Percentiles rank a stretch among this genome's conserved stretches.
phyloP scores from a whole-genome alignment of 2,888 invertebrate genomes.

The Dynastes hyllus region DNA sequence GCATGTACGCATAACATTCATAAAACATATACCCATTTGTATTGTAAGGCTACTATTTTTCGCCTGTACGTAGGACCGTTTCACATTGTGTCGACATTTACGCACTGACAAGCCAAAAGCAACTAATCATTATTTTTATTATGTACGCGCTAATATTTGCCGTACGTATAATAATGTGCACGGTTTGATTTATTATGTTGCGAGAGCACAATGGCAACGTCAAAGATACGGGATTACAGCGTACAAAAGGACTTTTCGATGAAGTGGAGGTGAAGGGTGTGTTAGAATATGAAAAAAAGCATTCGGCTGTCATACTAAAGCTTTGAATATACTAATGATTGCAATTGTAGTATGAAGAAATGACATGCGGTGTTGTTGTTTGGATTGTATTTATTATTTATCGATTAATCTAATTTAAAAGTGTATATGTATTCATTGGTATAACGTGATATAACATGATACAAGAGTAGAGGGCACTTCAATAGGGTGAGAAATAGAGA shows the following conservation, averaged over 20 bases:
- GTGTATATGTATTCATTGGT: background rate
- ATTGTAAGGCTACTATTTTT: constrained; percentile 35
- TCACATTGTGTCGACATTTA: constrained; percentile 50
- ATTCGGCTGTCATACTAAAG: constrained; percentile 22
- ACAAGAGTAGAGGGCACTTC: no score
- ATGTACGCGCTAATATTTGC: constrained; percentile 52
- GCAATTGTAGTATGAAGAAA: constrained; percentile 5
- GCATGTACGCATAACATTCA: constrained; percentile 5
- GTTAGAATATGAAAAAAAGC: constrained; percentile 24
- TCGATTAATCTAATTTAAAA: constrained; percentile 23
- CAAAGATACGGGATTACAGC: constrained; percentile 27
- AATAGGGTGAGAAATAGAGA: no score
- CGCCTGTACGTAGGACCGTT: constrained; percentile 28
- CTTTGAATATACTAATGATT: constrained; percentile 35
- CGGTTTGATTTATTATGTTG: constrained; percentile 48
- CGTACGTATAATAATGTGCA: constrained; percentile 28
- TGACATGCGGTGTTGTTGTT: constrained; percentile 4
- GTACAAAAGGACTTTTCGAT: constrained; percentile 19
- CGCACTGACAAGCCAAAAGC: constrained; percentile 35
- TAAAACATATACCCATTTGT: constrained; percentile 7
- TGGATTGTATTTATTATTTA: constrained; percentile 9
- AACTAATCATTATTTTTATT: constrained; percentile 54
- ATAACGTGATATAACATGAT: background rate
- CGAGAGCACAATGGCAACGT: constrained; percentile 14
- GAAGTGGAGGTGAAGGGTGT: constrained; percentile 23